A percentile compares a stretch with the other conserved stretches of the same genome.
phyloP scores from a whole-genome alignment of 2,797 vertebrate genomes.

The Aplochiton taeniatus region DNA sequence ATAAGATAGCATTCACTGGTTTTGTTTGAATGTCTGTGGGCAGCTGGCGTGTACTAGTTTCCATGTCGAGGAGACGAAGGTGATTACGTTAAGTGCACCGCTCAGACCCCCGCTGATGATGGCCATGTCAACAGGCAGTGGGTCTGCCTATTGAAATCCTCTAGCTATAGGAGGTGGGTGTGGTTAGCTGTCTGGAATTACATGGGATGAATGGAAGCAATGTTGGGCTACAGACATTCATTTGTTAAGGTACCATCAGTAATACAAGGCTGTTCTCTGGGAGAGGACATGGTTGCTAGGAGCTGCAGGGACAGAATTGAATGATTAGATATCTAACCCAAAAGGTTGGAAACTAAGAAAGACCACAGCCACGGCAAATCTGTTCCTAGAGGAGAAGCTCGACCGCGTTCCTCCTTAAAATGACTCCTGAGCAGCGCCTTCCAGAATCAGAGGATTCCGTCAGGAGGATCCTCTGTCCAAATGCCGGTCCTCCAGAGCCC shows the following conservation, averaged over 20 bases:
- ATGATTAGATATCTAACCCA: too few relatives aligned
- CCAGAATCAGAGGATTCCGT: slow-evolving; percentile 10
- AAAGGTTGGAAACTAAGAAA: too few relatives aligned
- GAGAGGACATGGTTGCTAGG: too few relatives aligned
- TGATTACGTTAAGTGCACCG: not conserved
- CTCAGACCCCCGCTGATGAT: slow-evolving; percentile 4
- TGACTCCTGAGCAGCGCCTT: slow-evolving; percentile 28
- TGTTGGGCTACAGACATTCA: slow-evolving; percentile 14
- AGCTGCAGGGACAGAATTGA: too few relatives aligned
- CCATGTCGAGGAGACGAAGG: too few relatives aligned
- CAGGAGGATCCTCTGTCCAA: slow-evolving; percentile 31
- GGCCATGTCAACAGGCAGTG: slow-evolving; percentile 35
- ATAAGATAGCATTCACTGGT: too few relatives aligned
- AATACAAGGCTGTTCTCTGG: too few relatives aligned
- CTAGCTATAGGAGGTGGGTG: slow-evolving; percentile 33
- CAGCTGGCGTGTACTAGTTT: too few relatives aligned
- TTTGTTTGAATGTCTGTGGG: too few relatives aligned
- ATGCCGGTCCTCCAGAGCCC: slow-evolving; percentile 9
- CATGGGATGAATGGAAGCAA: slow-evolving; percentile 33
- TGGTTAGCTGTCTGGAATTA: slow-evolving; percentile 53
- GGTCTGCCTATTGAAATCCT: slow-evolving; percentile 19
- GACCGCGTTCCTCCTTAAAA: not conserved
- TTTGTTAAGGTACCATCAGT: slow-evolving; percentile 2
- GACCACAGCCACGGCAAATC: too few relatives aligned
- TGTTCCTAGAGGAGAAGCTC: too few relatives aligned